Percentiles rank a stretch among this genome's conserved stretches.
Evolutionary conservation across 2,888 invertebrate genomes (phyloP).

Genomic region (Autographa pulchrina): DNA sequence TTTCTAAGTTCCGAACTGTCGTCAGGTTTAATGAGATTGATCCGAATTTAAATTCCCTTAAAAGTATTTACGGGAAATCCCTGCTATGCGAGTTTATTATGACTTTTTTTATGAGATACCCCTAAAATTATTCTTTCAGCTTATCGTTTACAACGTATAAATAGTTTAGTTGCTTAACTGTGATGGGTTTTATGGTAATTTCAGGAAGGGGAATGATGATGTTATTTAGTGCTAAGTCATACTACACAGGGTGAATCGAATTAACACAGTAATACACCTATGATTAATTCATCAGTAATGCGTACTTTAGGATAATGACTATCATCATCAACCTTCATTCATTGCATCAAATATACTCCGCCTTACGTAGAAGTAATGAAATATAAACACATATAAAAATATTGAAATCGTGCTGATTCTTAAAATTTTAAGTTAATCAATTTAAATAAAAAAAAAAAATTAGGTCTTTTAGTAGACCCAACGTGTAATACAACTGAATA

Average conservation of each 20-base stretch:
- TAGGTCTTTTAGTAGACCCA: too few relatives aligned
- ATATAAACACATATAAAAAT: too few relatives aligned
- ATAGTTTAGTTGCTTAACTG: conserved; percentile 39
- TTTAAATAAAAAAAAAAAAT: too few relatives aligned
- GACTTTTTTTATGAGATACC: conserved; percentile 33
- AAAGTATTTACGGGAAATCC: conserved; percentile 52
- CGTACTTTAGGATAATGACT: neutral
- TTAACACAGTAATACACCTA: neutral
- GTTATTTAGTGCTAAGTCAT: conserved; percentile 27
- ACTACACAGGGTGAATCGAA: neutral
- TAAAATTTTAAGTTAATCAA: too few relatives aligned
- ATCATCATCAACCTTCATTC: neutral
- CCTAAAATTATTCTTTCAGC: conserved; percentile 25
- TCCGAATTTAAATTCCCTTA: conserved; percentile 70
- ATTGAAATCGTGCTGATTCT: too few relatives aligned
- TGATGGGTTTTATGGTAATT: conserved; percentile 28
- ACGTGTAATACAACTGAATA: too few relatives aligned
- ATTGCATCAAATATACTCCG: too few relatives aligned
- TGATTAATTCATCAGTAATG: neutral
- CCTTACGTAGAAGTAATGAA: too few relatives aligned
- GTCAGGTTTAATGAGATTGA: conserved; percentile 76
- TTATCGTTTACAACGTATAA: conserved; percentile 39
- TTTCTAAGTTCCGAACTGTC: conserved; percentile 65
- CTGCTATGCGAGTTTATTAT: conserved; percentile 28
- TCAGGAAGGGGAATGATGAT: conserved; percentile 16